A percentile compares a stretch with the other conserved stretches of the same genome.
Conservation (phyloP, 2,888 invertebrate genomes). For the Lasioglossum malachurum region DNA sequence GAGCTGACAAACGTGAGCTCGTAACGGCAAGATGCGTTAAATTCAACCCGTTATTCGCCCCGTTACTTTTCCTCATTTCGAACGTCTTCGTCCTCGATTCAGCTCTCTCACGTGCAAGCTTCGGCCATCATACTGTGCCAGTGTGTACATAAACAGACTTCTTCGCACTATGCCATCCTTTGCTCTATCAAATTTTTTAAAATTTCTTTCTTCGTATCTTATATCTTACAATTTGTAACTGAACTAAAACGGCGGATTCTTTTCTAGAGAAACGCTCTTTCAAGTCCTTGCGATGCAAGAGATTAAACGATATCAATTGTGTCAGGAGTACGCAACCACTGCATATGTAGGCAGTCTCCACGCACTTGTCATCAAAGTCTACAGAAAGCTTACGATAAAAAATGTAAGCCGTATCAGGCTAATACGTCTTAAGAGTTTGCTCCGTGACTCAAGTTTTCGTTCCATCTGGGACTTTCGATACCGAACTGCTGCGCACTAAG, state of each 20-base stretch:
- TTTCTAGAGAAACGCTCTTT: too few species aligned
- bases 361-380: slow-evolving; percentile 13
- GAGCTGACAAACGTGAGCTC: slow-evolving; percentile 44
- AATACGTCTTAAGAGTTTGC: neutral
- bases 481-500: slow-evolving; percentile 28
- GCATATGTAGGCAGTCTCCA: too few species aligned
- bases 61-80: slow-evolving; percentile 80
- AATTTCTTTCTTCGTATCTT: neutral
- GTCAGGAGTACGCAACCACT: neutral
- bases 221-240: neutral
- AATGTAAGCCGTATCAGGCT: neutral
- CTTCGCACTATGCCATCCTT: neutral
- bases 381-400: neutral
- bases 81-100: slow-evolving; percentile 68
- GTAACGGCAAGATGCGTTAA: slow-evolving; percentile 70
- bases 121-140: slow-evolving; percentile 27
- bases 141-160: slow-evolving; percentile 41
- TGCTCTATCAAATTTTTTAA: neutral
- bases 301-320: neutral
- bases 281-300: neutral
- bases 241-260: neutral
- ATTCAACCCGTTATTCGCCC: slow-evolving; percentile 75
- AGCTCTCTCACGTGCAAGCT: slow-evolving; percentile 57
- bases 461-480: slow-evolving; percentile 24
- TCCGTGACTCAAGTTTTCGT: slow-evolving; percentile 23